Percentiles rank a stretch among this genome's conserved stretches.
phyloP scores from a whole-genome alignment of 2,113 vertebrate species.

The Phylloscopus trochiloides region DNA sequence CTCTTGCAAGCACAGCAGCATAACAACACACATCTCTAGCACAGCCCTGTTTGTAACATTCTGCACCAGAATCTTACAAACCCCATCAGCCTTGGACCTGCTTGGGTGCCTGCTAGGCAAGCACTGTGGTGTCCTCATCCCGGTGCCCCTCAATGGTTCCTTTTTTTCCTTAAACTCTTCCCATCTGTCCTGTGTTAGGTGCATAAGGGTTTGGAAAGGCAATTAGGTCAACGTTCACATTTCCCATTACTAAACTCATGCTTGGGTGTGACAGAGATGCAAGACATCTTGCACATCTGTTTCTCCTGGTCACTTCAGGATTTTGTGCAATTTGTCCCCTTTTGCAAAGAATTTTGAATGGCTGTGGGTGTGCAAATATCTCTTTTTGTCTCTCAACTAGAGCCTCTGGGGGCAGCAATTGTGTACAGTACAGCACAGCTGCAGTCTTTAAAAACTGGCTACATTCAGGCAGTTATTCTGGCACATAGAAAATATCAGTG shows the following conservation, averaged over 20 bases:
- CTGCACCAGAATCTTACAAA: neutral
- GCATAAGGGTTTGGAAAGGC: neutral
- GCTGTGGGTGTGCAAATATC: neutral
- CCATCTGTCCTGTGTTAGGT: neutral
- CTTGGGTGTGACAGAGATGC: neutral
- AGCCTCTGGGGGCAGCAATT: neutral
- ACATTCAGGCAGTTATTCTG: neutral
- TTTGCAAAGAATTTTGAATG: neutral
- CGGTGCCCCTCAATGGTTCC: neutral
- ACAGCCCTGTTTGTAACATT: neutral
- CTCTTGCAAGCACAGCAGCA: rapidly evolving
- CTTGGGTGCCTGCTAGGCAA: neutral
- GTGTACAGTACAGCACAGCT: neutral
- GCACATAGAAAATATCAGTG: neutral
- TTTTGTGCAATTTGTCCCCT: neutral
- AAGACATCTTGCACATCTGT: neutral
- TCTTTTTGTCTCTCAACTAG: neutral
- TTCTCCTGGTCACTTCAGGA: neutral
- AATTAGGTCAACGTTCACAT: neutral
- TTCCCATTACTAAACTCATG: neutral
- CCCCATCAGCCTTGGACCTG: rapidly evolving
- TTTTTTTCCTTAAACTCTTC: neutral
- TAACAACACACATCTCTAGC: rapidly evolving
- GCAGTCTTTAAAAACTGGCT: neutral
- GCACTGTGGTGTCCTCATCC: rapidly evolving